phyloP scores from a whole-genome alignment of 2,888 invertebrate species.

The Andrena minutula region DNA sequence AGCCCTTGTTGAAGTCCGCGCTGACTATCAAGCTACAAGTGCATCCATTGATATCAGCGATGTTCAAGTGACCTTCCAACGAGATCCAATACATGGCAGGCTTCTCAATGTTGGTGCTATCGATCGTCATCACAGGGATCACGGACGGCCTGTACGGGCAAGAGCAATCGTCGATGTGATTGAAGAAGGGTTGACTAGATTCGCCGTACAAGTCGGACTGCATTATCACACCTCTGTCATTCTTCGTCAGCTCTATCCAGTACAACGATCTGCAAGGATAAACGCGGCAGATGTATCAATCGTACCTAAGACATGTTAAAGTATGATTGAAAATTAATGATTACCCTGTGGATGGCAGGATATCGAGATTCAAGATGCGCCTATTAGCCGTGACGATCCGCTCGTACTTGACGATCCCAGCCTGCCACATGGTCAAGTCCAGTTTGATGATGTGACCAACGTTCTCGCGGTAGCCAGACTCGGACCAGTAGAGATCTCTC shows the following conservation, averaged over 20 bases:
- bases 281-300: background rate
- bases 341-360: constrained; percentile 91
- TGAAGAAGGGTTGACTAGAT: constrained; percentile 87
- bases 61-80: constrained; percentile 87
- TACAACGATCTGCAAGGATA: constrained; percentile 87
- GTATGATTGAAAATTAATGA: background rate
- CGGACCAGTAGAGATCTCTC: constrained; percentile 93
- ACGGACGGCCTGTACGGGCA: constrained; percentile 89
- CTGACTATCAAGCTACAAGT: constrained; percentile 88
- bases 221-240: constrained; percentile 88
- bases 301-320: no score
- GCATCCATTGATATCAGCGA: constrained; percentile 89
- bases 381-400: constrained; percentile 87
- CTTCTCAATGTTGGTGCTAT: constrained; percentile 87
- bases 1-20: constrained; percentile 82
- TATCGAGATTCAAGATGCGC: constrained; percentile 89
- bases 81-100: constrained; percentile 89
- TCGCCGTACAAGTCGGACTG: constrained; percentile 87
- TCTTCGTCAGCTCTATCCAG: constrained; percentile 90
- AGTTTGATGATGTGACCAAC: constrained; percentile 88
- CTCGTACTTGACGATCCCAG: constrained; percentile 86
- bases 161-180: constrained; percentile 86
- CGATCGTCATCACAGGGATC: constrained; percentile 88
- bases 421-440: constrained; percentile 86
- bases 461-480: constrained; percentile 85